phyloP scores from a whole-genome alignment of 2,113 vertebrate species.

The Microcebus murinus region DNA sequence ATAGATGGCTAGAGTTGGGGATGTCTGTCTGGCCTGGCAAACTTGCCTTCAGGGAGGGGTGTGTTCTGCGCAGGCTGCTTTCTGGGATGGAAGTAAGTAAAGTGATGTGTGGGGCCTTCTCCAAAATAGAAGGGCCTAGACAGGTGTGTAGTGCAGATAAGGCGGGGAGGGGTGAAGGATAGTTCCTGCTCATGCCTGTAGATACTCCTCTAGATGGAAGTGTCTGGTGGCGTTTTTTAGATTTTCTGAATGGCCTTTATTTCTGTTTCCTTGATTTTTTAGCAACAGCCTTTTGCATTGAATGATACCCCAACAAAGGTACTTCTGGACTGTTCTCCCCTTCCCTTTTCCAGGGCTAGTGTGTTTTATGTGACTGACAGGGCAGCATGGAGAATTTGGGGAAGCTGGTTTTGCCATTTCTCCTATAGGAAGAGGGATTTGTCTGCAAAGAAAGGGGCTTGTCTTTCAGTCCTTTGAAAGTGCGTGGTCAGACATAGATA shows the following conservation, averaged over 20 bases:
- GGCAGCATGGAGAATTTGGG: not conserved
- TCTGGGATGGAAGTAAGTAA: not conserved
- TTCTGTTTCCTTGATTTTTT: not conserved
- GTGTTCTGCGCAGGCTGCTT: not conserved
- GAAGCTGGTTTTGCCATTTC: not conserved
- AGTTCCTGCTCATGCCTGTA: not conserved
- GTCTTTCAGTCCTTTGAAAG: not conserved
- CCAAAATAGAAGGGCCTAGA: not conserved
- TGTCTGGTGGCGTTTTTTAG: not conserved
- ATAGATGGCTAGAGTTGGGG: not conserved
- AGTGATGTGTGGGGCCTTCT: not conserved
- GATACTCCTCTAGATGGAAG: not conserved
- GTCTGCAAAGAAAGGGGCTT: not conserved
- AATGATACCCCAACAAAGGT: not conserved
- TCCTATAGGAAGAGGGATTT: not conserved
- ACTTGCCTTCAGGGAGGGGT: not conserved
- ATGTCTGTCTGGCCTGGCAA: not conserved
- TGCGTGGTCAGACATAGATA: not conserved
- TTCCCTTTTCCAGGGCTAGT: not conserved
- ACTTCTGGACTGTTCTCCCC: not conserved
- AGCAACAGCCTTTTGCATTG: not conserved
- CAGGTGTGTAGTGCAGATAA: not conserved
- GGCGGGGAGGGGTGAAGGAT: not conserved
- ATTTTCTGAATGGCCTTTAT: constrained; percentile 32
- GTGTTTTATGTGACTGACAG: not conserved